Percentiles rank a stretch among this genome's conserved stretches.
These are phyloP conservation scores for Hofmannophila pseudospretella DNA, from an alignment of 2,888 invertebrate genomes.

Conservation along the genomic window DNA sequence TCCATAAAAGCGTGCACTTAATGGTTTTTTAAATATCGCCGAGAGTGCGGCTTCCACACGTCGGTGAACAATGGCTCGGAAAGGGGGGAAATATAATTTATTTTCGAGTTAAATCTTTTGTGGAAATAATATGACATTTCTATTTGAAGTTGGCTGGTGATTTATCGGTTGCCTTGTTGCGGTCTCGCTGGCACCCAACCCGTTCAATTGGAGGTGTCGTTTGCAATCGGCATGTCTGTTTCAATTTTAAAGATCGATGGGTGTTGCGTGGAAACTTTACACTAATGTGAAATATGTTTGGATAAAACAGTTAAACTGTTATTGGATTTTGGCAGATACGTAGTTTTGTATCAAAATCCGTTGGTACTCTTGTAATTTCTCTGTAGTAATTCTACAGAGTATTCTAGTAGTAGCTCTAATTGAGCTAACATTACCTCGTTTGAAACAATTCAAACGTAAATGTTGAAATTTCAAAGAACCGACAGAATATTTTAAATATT, in stretches of 20 bases:
- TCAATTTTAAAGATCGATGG: conserved; percentile 39
- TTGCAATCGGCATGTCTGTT: conserved; percentile 37
- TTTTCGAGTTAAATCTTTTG: conserved; percentile 79
- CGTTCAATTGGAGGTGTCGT: conserved; percentile 46
- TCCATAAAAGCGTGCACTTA: conserved; percentile 68
- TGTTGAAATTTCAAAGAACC: too few relatives aligned
- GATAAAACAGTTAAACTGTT: conserved; percentile 2
- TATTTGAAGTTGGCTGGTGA: conserved; percentile 75
- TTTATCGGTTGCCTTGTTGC: conserved; percentile 67
- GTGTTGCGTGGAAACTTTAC: conserved; percentile 9
- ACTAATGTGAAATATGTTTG: not conserved
- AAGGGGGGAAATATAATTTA: conserved; percentile 76
- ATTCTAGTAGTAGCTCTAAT: too few relatives aligned
- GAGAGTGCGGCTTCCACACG: conserved; percentile 69
- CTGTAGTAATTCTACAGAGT: too few relatives aligned
- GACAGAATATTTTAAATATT: too few relatives aligned
- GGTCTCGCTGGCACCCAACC: conserved; percentile 42
- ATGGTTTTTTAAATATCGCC: conserved; percentile 76
- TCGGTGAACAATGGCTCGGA: conserved; percentile 67
- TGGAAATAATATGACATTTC: conserved; percentile 79
- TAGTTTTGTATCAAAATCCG: too few relatives aligned
- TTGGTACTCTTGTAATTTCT: too few relatives aligned
- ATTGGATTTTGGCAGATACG: conserved; percentile 2
- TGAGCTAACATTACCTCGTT: too few relatives aligned
- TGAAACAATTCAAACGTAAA: too few relatives aligned